phyloP scores from a whole-genome alignment of 2,888 invertebrate genomes.

The Drosophila fulvimacula region DNA sequence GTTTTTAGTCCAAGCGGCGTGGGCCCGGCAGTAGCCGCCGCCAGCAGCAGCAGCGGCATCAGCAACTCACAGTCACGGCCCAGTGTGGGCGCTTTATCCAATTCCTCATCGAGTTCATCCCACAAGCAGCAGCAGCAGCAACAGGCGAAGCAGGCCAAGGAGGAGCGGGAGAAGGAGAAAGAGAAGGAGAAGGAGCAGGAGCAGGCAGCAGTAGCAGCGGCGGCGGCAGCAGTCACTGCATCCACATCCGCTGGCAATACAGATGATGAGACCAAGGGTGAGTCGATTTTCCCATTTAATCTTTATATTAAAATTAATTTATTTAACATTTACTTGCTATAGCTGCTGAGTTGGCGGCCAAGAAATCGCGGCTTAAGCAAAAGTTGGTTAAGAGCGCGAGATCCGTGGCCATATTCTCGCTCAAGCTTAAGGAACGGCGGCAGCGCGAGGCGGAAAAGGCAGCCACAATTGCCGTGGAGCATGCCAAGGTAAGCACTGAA shows the following conservation, averaged over 20 bases:
- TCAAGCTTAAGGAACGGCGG: constrained; percentile 91
- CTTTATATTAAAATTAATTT: not conserved
- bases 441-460: constrained; percentile 91
- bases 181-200: constrained; percentile 32
- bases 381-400: constrained; percentile 93
- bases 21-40: constrained; percentile 35
- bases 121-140: constrained; percentile 59
- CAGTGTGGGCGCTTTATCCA: constrained; percentile 82
- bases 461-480: constrained; percentile 87
- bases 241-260: constrained; percentile 70
- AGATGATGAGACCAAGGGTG: constrained; percentile 88
- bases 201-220: constrained; percentile 28
- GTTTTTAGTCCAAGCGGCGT: constrained; percentile 69
- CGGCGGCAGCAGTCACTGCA: constrained; percentile 39
- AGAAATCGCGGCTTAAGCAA: constrained; percentile 90
- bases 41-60: constrained; percentile 53
- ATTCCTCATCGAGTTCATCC: constrained; percentile 79
- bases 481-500: constrained; percentile 82
- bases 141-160: constrained; percentile 35
- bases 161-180: constrained; percentile 32
- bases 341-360: constrained; percentile 87
- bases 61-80: constrained; percentile 73
- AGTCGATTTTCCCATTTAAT: constrained; percentile 42
- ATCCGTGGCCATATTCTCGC: constrained; percentile 93
- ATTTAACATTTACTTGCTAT: not conserved